Conservation (phyloP, 2,797 vertebrate genomes). For the Apogon hyalosoma region DNA sequence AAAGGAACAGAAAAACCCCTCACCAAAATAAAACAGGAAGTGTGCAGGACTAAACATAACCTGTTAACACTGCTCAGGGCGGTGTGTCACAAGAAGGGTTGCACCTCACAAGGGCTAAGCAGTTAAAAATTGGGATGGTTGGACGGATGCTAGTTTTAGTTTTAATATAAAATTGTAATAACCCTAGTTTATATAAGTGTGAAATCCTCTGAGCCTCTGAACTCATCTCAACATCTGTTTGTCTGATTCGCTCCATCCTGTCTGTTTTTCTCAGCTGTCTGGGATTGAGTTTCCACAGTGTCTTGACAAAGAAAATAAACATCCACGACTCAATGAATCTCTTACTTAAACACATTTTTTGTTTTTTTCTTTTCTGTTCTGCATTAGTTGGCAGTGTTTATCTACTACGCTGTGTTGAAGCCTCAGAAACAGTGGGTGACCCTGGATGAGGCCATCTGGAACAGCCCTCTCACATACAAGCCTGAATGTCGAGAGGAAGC, state of each 20-base stretch:
- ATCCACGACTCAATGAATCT: too few relatives aligned
- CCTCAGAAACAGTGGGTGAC: constrained; percentile 93
- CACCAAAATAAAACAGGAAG: too few relatives aligned
- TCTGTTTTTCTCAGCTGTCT: constrained; percentile 48
- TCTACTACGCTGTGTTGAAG: constrained; percentile 94
- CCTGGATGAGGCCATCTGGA: constrained; percentile 85
- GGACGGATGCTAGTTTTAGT: too few relatives aligned
- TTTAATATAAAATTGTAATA: too few relatives aligned
- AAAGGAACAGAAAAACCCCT: too few relatives aligned
- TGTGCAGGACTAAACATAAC: too few relatives aligned
- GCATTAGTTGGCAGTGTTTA: constrained; percentile 87
- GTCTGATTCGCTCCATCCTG: not conserved
- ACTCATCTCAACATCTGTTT: constrained; percentile 11
- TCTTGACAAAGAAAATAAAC: not conserved
- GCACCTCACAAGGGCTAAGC: too few relatives aligned
- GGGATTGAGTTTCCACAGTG: constrained; percentile 1
- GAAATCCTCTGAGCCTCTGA: not conserved
- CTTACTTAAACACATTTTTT: not conserved
- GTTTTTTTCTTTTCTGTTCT: not conserved
- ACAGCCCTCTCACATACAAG: constrained; percentile 87
- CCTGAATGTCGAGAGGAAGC: constrained; percentile 84
- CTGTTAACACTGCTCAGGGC: too few relatives aligned
- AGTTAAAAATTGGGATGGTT: too few relatives aligned
- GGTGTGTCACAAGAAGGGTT: too few relatives aligned
- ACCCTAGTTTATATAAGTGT: too few relatives aligned